A percentile compares a stretch with the other conserved stretches of the same genome.
Evolutionary conservation across 2,797 vertebrate genomes (phyloP).

Genomic region (Acrossocheilus wenchowensis): DNA sequence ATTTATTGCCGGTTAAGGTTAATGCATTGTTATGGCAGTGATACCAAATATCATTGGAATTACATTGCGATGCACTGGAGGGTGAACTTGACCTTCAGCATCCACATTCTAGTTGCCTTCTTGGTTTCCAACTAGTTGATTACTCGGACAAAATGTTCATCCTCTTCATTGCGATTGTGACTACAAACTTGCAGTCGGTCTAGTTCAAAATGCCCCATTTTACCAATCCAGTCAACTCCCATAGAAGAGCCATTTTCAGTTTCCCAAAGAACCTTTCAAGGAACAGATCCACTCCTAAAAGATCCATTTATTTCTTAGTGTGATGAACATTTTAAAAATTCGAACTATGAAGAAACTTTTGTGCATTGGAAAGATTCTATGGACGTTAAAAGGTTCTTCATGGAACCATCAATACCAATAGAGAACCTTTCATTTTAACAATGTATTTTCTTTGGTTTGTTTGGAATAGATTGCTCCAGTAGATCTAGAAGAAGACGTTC

Average conservation of each 20-base stretch:
- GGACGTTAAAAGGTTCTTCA: not conserved
- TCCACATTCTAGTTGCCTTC: not conserved
- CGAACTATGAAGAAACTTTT: not conserved
- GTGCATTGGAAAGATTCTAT: not conserved
- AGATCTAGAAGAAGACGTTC: slow-evolving; percentile 72
- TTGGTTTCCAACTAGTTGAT: not conserved
- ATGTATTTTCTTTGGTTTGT: slow-evolving; percentile 10
- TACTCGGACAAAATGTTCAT: too few species aligned
- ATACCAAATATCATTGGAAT: not conserved
- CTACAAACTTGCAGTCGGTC: too few species aligned
- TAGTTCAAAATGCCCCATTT: too few species aligned
- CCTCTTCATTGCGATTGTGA: too few species aligned
- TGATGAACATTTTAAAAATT: not conserved
- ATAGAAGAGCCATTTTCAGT: not conserved
- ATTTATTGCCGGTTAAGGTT: not conserved
- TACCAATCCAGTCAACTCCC: too few species aligned
- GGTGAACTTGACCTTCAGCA: not conserved
- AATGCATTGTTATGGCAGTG: not conserved
- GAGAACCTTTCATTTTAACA: not conserved
- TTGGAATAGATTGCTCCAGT: slow-evolving; percentile 64
- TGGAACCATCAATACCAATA: not conserved
- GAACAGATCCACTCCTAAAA: not conserved
- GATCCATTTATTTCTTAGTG: not conserved
- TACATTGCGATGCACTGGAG: not conserved
- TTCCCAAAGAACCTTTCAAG: not conserved